These are phyloP conservation scores for Buphagus erythrorhynchus DNA, from an alignment of 2,797 vertebrate species.

Conservation along the genomic window DNA sequence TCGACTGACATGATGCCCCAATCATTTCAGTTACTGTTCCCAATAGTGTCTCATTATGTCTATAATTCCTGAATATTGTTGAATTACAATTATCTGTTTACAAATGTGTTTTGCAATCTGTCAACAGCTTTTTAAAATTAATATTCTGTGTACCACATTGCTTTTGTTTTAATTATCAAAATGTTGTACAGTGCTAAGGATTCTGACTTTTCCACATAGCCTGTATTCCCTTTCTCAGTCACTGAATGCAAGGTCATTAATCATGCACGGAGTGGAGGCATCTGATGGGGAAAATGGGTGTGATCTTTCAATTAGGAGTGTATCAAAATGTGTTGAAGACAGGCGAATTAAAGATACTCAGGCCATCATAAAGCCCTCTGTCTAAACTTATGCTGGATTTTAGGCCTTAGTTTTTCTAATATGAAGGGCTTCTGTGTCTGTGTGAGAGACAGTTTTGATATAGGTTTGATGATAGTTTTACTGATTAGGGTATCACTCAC, in stretches of 20 bases:
- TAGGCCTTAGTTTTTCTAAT: not conserved
- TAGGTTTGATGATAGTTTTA: not conserved
- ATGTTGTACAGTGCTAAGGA: not conserved
- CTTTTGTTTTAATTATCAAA: not conserved
- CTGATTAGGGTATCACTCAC: not conserved
- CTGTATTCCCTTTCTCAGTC: not conserved
- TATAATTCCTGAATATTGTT: conserved; percentile 10
- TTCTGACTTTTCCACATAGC: not conserved
- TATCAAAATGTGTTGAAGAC: not conserved
- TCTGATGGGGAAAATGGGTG: not conserved
- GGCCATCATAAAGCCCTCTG: not conserved
- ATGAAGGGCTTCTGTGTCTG: not conserved
- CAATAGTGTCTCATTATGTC: not conserved
- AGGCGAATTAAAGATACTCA: not conserved
- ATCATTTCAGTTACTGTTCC: not conserved
- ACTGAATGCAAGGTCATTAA: not conserved
- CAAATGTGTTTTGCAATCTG: not conserved
- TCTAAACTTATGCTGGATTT: not conserved
- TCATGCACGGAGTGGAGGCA: not conserved
- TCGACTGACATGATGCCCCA: not conserved
- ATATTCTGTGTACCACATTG: not conserved
- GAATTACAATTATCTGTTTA: conserved; percentile 25
- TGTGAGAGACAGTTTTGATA: not conserved
- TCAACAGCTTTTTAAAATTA: not conserved
- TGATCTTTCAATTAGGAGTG: not conserved